These are phyloP conservation scores for Bombus pascuorum DNA, from an alignment of 1,140 invertebrate genomes.

Conservation along the genomic window DNA sequence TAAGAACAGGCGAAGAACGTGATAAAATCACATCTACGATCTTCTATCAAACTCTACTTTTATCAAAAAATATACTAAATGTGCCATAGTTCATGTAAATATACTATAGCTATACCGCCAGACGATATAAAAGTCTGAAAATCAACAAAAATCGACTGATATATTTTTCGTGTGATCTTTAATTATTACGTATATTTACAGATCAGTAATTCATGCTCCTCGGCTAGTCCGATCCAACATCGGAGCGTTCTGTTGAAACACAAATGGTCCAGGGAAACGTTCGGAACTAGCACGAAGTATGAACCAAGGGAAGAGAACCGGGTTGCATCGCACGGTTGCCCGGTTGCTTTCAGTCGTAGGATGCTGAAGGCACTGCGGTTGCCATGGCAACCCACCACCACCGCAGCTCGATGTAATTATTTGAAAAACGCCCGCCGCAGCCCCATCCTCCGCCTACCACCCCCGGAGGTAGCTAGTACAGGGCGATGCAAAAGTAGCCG, in stretches of 20 bases:
- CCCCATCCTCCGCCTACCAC: constrained; percentile 45
- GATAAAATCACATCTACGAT: too few species aligned
- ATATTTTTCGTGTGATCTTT: not conserved
- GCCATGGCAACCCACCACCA: constrained; percentile 79
- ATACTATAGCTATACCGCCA: not conserved
- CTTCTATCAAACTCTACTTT: too few species aligned
- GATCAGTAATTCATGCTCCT: constrained; percentile 31
- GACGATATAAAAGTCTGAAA: not conserved
- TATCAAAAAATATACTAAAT: too few species aligned
- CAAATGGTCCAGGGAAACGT: constrained; percentile 64
- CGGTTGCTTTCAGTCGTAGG: constrained; percentile 77
- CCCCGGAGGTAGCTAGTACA: constrained; percentile 67
- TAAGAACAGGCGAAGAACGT: not conserved
- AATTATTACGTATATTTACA: not conserved
- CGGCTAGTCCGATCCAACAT: constrained; percentile 35
- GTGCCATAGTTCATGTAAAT: too few species aligned
- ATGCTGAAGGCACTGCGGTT: constrained; percentile 80
- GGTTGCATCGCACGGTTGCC: constrained; percentile 74
- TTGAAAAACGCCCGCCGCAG: constrained; percentile 77
- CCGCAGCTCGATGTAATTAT: constrained; percentile 82
- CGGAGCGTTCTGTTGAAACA: constrained; percentile 30
- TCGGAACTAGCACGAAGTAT: constrained; percentile 60
- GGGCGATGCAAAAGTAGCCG: constrained; percentile 76
- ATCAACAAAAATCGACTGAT: not conserved
- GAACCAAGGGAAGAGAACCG: constrained; percentile 62